Conservation (phyloP, 2,888 invertebrate species). For the Thyatira batis region DNA sequence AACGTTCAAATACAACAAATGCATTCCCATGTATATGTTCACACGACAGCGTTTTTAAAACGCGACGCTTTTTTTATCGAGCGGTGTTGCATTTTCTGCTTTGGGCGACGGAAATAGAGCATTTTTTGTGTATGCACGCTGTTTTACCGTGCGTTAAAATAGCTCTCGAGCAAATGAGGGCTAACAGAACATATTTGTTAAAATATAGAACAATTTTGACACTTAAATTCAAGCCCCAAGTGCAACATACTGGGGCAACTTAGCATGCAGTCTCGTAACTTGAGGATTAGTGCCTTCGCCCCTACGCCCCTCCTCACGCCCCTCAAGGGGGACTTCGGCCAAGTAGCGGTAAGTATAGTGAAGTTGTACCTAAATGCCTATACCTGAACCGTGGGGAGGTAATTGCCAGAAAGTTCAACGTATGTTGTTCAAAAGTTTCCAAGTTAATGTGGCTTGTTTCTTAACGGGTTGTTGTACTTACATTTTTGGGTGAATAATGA, state of each 20-base stretch:
- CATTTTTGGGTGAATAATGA: too few species aligned
- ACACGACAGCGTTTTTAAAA: too few species aligned
- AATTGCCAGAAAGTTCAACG: not conserved
- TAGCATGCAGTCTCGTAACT: conserved; percentile 10
- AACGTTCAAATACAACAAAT: too few species aligned
- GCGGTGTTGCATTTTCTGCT: too few species aligned
- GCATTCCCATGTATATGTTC: too few species aligned
- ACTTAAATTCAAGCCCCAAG: not conserved
- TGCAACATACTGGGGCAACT: conserved; percentile 19
- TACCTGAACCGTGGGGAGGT: not conserved
- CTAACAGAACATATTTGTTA: too few species aligned
- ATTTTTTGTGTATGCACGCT: too few species aligned
- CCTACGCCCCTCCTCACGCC: not conserved
- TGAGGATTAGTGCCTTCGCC: conserved; percentile 5
- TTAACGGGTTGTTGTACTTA: too few species aligned
- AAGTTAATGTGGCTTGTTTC: not conserved
- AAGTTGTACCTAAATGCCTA: conserved; percentile 2
- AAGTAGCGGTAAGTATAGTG: conserved; percentile 2
- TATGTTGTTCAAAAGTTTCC: not conserved
- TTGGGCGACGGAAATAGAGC: too few species aligned
- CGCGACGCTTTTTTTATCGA: too few species aligned
- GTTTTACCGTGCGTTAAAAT: too few species aligned
- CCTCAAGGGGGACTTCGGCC: not conserved
- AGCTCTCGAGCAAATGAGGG: too few species aligned
- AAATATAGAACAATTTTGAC: not conserved